A percentile compares a stretch with the other conserved stretches of the same genome.
These are phyloP conservation scores for Caracal caracal DNA, from an alignment of 2,113 vertebrate species.

Conservation along the genomic window DNA sequence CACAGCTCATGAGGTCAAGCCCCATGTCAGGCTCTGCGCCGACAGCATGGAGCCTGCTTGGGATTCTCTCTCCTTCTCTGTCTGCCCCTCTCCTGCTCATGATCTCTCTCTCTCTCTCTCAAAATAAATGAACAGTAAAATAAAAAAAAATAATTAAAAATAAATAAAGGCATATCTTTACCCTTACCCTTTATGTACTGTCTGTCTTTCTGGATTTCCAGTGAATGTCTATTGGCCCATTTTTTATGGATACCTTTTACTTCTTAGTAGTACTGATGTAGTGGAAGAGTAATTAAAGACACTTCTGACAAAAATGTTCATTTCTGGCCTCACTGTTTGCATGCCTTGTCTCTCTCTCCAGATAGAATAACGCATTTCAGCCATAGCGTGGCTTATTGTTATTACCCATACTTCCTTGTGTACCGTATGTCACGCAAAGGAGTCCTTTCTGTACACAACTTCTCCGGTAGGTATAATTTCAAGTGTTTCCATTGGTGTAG, in stretches of 20 bases:
- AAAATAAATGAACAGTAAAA: too few species aligned
- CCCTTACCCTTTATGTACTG: not conserved
- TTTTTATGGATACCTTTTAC: constrained; percentile 12
- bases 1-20: too few species aligned
- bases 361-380: not conserved
- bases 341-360: not conserved
- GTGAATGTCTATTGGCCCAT: not conserved
- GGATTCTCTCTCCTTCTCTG: too few species aligned
- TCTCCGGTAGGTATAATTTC: not conserved
- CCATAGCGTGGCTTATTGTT: not conserved
- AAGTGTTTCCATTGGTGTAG: not conserved
- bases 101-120: too few species aligned
- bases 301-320: not conserved
- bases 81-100: too few species aligned
- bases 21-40: too few species aligned
- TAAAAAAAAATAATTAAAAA: too few species aligned
- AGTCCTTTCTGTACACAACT: not conserved
- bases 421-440: not conserved
- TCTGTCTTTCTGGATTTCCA: constrained; percentile 6
- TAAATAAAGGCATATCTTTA: not conserved
- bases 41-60: too few species aligned
- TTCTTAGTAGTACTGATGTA: not conserved
- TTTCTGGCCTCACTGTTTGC: not conserved
- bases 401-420: not conserved
- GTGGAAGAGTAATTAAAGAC: not conserved